These are phyloP conservation scores for Agrotis exclamationis DNA, from an alignment of 2,888 invertebrate genomes.

Conservation along the genomic window DNA sequence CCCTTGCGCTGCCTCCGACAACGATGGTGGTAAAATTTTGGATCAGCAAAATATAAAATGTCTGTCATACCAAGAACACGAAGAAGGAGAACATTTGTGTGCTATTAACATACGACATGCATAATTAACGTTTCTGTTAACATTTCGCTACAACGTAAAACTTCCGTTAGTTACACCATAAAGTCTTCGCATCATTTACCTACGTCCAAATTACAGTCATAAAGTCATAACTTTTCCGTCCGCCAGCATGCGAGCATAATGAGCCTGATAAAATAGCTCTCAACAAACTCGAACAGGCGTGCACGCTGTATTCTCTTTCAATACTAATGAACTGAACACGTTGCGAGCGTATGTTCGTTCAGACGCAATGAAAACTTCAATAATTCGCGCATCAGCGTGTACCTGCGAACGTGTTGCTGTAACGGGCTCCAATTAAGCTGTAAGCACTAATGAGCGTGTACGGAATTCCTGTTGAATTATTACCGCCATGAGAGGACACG, in stretches of 20 bases:
- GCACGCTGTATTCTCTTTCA: constrained; percentile 58
- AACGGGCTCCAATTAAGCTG: constrained; percentile 59
- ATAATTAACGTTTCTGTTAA: neutral
- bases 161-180: constrained; percentile 10
- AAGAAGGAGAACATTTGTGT: too few species aligned
- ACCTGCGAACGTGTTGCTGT: constrained; percentile 47
- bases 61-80: too few species aligned
- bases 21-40: too few species aligned
- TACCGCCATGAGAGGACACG: constrained; percentile 38
- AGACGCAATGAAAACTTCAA: constrained; percentile 59
- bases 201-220: constrained; percentile 33
- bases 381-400: constrained; percentile 46
- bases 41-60: too few species aligned
- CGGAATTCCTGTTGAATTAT: constrained; percentile 43
- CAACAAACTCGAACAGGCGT: constrained; percentile 48
- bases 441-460: constrained; percentile 56
- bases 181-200: constrained; percentile 7
- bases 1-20: too few species aligned
- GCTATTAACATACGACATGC: too few species aligned
- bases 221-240: constrained; percentile 59
- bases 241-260: constrained; percentile 49
- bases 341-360: constrained; percentile 46
- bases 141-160: constrained; percentile 4
- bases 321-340: constrained; percentile 64
- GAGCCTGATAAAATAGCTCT: constrained; percentile 61